Evolutionary conservation across 2,113 vertebrate species (phyloP).

Genomic region (Alligator sinensis): DNA sequence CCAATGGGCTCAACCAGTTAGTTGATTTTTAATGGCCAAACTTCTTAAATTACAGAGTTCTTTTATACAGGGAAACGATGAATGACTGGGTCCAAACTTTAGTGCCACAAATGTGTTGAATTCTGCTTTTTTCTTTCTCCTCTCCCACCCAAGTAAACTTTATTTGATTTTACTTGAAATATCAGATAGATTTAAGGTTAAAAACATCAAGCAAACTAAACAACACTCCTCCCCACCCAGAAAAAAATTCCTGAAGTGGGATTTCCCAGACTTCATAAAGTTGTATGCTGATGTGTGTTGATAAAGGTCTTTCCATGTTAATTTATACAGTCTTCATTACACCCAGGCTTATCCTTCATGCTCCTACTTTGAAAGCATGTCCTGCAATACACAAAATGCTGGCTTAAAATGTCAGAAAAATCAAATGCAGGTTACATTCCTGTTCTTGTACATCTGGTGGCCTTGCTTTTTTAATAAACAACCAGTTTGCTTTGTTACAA

Average conservation of each 20-base stretch:
- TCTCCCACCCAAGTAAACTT: too few relatives aligned
- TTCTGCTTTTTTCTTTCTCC: neutral
- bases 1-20: neutral
- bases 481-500: neutral
- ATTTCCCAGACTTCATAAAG: neutral
- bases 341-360: neutral
- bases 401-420: neutral
- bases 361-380: neutral
- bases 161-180: neutral
- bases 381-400: neutral
- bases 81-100: neutral
- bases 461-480: neutral
- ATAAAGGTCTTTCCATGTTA: neutral
- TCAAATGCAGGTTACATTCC: neutral
- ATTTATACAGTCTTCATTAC: neutral
- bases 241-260: neutral
- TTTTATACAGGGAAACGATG: neutral
- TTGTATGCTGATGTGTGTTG: neutral
- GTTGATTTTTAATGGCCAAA: neutral
- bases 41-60: conserved; percentile 33
- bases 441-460: neutral
- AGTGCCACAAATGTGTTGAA: conserved; percentile 18
- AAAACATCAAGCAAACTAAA: neutral
- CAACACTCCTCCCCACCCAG: neutral
- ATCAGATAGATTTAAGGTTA: neutral